These are phyloP conservation scores for Plutella xylostella DNA, from an alignment of 2,888 invertebrate species.

Conservation along the genomic window DNA sequence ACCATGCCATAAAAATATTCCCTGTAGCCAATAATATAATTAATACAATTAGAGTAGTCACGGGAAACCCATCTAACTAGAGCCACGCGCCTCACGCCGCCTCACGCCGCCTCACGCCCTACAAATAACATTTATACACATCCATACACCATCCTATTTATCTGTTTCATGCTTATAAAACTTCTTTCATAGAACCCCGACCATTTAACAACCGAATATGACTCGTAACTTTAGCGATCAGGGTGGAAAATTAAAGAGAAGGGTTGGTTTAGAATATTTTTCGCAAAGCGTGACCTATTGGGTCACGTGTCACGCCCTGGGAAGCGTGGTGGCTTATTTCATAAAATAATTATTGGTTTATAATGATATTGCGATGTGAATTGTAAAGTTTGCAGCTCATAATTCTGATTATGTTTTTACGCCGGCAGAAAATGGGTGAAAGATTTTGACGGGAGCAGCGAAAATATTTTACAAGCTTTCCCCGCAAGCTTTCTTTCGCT, in stretches of 20 bases:
- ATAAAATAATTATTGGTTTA: neutral
- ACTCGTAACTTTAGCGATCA: neutral
- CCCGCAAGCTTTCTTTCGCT: no score
- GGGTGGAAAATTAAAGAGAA: neutral
- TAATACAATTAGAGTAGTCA: slow-evolving; percentile 30
- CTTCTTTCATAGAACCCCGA: slow-evolving; percentile 21
- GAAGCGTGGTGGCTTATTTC: neutral
- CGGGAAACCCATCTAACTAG: slow-evolving; percentile 51
- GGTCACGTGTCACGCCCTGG: neutral
- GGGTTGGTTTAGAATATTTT: neutral
- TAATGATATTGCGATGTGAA: neutral
- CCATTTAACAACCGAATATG: neutral
- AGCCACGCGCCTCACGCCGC: slow-evolving; percentile 31
- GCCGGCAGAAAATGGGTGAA: no score
- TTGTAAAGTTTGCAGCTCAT: neutral
- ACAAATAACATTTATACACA: slow-evolving; percentile 30
- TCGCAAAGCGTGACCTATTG: neutral
- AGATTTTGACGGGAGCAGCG: no score
- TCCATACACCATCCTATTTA: slow-evolving; percentile 47
- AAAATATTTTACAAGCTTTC: no score
- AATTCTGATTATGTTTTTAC: no score
- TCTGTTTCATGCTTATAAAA: slow-evolving; percentile 49
- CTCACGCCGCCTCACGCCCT: neutral
- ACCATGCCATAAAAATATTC: no score
- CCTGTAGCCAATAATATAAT: no score